These are phyloP conservation scores for Drosophila pachea DNA, from an alignment of 1,140 invertebrate genomes.

Conservation along the genomic window DNA sequence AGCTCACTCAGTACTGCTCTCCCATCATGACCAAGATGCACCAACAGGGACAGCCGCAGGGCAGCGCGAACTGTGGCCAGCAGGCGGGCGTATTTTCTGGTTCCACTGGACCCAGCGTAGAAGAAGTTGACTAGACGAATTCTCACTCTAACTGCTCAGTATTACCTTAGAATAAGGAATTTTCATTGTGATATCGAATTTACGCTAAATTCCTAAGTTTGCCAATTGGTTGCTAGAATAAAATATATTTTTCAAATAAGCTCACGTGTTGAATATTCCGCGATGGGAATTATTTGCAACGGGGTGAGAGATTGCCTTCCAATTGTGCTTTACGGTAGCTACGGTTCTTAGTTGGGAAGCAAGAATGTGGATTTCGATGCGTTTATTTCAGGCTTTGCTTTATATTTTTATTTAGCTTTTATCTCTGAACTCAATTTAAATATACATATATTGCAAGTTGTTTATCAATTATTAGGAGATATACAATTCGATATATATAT, in stretches of 20 bases:
- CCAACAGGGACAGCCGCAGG: slow-evolving; percentile 62
- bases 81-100: slow-evolving; percentile 79
- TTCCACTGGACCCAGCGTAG: slow-evolving; percentile 82
- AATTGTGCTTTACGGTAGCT: no score
- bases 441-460: slow-evolving; percentile 51
- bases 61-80: slow-evolving; percentile 73
- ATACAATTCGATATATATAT: slow-evolving; percentile 46
- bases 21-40: slow-evolving; percentile 82
- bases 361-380: background rate
- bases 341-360: background rate
- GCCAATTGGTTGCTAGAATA: no score
- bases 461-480: slow-evolving; percentile 50
- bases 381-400: slow-evolving; percentile 17
- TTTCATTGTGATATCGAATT: no score
- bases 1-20: slow-evolving; percentile 80
- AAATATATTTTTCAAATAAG: no score
- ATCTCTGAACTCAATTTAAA: slow-evolving; percentile 49
- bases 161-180: background rate
- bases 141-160: background rate
- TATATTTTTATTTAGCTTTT: slow-evolving; percentile 39
- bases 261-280: no score
- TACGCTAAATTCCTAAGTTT: no score
- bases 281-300: no score
- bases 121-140: slow-evolving; percentile 84
- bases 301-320: no score